Percentiles rank a stretch among this genome's conserved stretches.
Conservation (phyloP, 2,888 invertebrate genomes). For the Rhimphoctona megacephalus region DNA sequence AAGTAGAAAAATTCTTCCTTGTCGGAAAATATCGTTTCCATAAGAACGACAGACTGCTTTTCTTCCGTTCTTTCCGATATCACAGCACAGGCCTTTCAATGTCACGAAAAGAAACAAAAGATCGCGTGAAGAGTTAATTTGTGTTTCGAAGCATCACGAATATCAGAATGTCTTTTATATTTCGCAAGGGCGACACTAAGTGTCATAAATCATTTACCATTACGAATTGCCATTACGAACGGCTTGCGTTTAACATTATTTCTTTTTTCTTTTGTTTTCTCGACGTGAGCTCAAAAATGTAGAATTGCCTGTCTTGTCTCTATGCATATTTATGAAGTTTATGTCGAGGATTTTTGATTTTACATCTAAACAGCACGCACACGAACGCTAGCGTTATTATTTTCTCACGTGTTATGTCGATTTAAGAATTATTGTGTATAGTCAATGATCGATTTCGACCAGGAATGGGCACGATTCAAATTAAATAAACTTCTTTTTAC, state of each 20-base stretch:
- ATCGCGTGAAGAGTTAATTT: slow-evolving; percentile 62
- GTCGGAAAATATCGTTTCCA: slow-evolving; percentile 5
- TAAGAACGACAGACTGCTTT: slow-evolving; percentile 1
- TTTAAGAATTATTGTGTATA: slow-evolving; percentile 8
- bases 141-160: slow-evolving; percentile 53
- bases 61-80: background rate
- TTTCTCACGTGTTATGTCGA: slow-evolving; percentile 16
- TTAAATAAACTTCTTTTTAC: background rate
- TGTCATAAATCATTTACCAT: slow-evolving; percentile 58
- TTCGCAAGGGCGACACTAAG: slow-evolving; percentile 54
- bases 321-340: slow-evolving; percentile 35
- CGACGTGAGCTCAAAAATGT: slow-evolving; percentile 23
- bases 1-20: slow-evolving; percentile 1
- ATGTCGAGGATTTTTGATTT: slow-evolving; percentile 21
- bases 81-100: slow-evolving; percentile 13
- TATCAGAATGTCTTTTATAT: slow-evolving; percentile 43
- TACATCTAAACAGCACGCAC: slow-evolving; percentile 51
- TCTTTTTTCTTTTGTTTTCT: slow-evolving; percentile 1
- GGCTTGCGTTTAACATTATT: slow-evolving; percentile 26
- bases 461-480: slow-evolving; percentile 10
- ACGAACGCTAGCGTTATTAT: slow-evolving; percentile 40
- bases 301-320: slow-evolving; percentile 53
- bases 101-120: slow-evolving; percentile 50
- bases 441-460: background rate
- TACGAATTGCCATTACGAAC: slow-evolving; percentile 28